Conservation (phyloP, 2,888 invertebrate species). For the Leptopilina syphax region DNA sequence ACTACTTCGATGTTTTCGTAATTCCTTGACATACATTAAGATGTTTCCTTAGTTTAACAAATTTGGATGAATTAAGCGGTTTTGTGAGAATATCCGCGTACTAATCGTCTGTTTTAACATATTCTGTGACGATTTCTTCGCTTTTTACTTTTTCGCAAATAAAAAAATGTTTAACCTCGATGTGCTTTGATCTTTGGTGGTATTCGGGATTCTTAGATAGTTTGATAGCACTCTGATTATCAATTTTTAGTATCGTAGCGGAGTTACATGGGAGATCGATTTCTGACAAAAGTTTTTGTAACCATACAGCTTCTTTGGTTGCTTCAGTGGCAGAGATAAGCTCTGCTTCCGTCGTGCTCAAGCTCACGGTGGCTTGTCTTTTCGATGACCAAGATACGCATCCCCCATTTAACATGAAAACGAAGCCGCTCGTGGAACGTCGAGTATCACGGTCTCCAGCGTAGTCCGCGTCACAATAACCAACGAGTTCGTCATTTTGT, state of each 20-base stretch:
- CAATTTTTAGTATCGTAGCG: neutral
- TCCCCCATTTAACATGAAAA: conserved; percentile 46
- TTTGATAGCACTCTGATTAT: neutral
- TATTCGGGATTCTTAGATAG: neutral
- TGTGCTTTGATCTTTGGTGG: neutral
- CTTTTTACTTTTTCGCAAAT: neutral
- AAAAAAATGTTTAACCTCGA: neutral
- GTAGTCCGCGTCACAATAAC: conserved; percentile 48
- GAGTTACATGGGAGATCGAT: neutral
- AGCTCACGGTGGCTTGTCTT: conserved; percentile 54
- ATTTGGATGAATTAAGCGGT: neutral
- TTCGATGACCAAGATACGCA: conserved; percentile 57
- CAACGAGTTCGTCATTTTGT: conserved; percentile 36
- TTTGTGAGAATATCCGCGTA: neutral
- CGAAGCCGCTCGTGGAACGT: neutral
- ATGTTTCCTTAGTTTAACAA: neutral
- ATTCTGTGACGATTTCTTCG: neutral
- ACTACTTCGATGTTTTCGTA: neutral
- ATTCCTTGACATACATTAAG: neutral
- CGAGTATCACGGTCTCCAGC: neutral
- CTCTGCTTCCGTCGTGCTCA: conserved; percentile 60
- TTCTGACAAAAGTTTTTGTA: too few species aligned
- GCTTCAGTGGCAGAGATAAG: conserved; percentile 58
- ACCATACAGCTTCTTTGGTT: conserved; percentile 58
- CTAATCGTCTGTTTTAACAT: neutral